phyloP scores from a whole-genome alignment of 2,888 invertebrate species.

The Parnassius mnemosyne region DNA sequence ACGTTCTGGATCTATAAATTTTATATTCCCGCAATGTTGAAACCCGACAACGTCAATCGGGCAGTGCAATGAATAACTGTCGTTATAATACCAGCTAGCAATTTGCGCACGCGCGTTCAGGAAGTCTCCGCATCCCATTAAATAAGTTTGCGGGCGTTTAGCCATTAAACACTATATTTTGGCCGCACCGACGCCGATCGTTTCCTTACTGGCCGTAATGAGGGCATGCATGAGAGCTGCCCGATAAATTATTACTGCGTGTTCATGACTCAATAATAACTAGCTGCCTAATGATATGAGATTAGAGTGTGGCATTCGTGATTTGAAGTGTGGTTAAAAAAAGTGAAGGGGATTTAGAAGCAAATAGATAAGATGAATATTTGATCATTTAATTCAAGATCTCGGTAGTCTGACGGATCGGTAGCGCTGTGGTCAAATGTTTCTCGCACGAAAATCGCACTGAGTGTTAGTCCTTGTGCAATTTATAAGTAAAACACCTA shows the following conservation, averaged over 20 bases:
- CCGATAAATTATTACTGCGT: conserved; percentile 31
- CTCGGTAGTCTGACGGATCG: too few relatives aligned
- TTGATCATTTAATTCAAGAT: neutral
- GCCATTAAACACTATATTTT: conserved; percentile 36
- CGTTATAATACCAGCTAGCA: conserved; percentile 15
- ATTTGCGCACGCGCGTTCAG: conserved; percentile 36
- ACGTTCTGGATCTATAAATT: too few relatives aligned
- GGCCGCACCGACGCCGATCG: conserved; percentile 20
- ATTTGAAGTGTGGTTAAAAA: neutral
- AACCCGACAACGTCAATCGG: too few relatives aligned
- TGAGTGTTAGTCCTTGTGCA: too few relatives aligned
- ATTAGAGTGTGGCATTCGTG: conserved; percentile 28
- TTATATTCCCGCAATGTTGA: too few relatives aligned
- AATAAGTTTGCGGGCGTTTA: conserved; percentile 30
- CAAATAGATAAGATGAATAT: neutral
- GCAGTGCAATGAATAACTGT: neutral
- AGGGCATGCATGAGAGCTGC: conserved; percentile 30
- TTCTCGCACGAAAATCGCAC: too few relatives aligned
- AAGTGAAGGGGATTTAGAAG: neutral
- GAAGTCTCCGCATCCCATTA: conserved; percentile 35
- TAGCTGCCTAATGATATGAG: conserved; percentile 29
- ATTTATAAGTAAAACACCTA: too few relatives aligned
- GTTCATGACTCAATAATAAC: conserved; percentile 34
- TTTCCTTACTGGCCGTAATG: conserved; percentile 27
- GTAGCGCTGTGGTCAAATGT: too few relatives aligned